Evolutionary conservation across 2,797 vertebrate genomes (phyloP), one percentile per base, ranked within the genome.

Genomic region (Malacoraja senta): DNA sequence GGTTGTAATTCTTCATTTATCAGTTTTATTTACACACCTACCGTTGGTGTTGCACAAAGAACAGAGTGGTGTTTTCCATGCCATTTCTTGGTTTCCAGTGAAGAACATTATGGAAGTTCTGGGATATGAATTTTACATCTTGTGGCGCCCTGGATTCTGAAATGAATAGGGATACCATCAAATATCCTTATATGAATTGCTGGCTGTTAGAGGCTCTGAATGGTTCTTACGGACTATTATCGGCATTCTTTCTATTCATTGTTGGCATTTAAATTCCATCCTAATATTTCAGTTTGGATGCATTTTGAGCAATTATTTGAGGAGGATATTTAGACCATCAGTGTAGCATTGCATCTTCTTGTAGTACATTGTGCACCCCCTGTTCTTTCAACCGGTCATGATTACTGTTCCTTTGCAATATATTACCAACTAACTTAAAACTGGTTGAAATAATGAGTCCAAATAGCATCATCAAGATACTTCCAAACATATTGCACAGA

Each of bases 41-140:
- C 90, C 7, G 3, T 74, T 2, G 68, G 26, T 91, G 38, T 74
- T 91, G 65, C 38, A 91, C 90, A 29, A 91, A 91, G 68, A 44
- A 74, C 24, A 6, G 12, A 13, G 65, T 91, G 71, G 1, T 6
- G 35, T 74, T 91, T 29, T 91, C 71, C 7, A 24, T 7, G 35
- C 38, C 38, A 17, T 72, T 91, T 74, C 9, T 10, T 74, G 68
- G 68, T 74, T 74, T 91, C 90, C 90, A 91, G 38, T 91, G 90
- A 72, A 91, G 71, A 53, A 91, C 35, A 74, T 24, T 72, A 29
- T 91, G 90, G 35, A 91, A 91, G 13, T 91, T 91, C 32, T 53
- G 90, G 68, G 90, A 74, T 24, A 74, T 74, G 90, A 91, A 91
- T 91, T 74, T 72, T 24, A 91, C 90, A 72, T 29, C 90, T 15